phyloP scores from a whole-genome alignment of 2,888 invertebrate genomes.

The Drosophila flavopinicola region DNA sequence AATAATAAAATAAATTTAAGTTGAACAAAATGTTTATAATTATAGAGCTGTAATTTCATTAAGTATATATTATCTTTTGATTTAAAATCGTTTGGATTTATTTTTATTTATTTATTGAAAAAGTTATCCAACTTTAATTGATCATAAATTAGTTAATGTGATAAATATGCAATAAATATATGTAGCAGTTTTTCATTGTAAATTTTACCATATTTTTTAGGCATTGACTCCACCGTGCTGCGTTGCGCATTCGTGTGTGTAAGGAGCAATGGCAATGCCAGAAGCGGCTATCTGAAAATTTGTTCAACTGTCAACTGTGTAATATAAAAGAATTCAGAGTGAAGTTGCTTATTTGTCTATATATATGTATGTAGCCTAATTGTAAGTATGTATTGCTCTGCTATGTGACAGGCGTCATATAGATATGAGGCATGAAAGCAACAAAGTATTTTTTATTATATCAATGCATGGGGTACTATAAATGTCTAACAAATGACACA shows the following conservation, averaged over 20 bases:
- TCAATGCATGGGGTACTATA: not conserved
- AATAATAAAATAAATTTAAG: no score
- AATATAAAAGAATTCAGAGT: constrained; percentile 30
- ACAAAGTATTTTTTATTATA: not conserved
- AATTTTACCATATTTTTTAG: not conserved
- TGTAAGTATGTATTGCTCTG: constrained; percentile 24
- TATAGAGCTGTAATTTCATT: no score
- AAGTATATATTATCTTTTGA: no score
- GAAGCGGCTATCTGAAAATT: constrained; percentile 45
- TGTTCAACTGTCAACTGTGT: constrained; percentile 50
- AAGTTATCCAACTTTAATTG: no score
- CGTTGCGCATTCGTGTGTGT: constrained; percentile 22
- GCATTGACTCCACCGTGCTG: not conserved
- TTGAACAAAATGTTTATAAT: no score
- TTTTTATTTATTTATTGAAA: no score
- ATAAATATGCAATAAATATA: not conserved
- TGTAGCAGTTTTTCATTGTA: not conserved
- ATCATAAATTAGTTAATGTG: no score
- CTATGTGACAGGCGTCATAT: constrained; percentile 6
- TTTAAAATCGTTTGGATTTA: no score
- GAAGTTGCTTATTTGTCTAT: constrained; percentile 11
- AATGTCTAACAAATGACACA: not conserved
- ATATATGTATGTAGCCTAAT: constrained; percentile 17
- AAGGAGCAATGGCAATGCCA: constrained; percentile 28
- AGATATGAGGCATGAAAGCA: constrained; percentile 5